Conservation (phyloP, 2,797 vertebrate species). For the Mus spretus region DNA sequence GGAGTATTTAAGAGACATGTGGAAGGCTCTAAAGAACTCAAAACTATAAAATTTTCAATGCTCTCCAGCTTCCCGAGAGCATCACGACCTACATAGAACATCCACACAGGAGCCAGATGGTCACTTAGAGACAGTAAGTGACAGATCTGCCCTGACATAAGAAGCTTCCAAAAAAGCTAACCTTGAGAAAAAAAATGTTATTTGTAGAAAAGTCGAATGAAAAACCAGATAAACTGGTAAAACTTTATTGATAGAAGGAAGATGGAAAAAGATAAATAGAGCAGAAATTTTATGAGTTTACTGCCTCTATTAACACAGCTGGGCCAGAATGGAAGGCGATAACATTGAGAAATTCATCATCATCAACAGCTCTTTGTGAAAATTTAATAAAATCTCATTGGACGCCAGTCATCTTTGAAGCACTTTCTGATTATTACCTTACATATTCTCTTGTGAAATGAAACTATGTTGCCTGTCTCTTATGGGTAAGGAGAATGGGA, state of each 20-base stretch:
- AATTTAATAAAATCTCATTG: constrained; percentile 32
- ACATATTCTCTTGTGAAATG: neutral
- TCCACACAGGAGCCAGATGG: neutral
- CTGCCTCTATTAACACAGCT: neutral
- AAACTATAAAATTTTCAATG: constrained; percentile 11
- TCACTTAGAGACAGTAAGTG: neutral
- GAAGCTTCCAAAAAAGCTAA: neutral
- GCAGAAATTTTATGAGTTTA: neutral
- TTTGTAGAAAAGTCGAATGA: neutral
- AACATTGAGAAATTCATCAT: neutral
- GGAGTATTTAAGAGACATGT: neutral
- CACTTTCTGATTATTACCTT: neutral
- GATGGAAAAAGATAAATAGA: neutral
- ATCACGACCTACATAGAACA: neutral
- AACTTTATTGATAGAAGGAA: constrained; percentile 32
- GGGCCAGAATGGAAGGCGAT: neutral
- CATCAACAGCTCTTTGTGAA: neutral
- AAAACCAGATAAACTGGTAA: neutral
- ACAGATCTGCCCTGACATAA: neutral
- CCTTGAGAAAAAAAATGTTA: neutral
- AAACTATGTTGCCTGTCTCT: neutral
- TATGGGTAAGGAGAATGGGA: neutral
- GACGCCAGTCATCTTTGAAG: neutral
- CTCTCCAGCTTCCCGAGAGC: neutral
- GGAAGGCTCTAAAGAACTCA: constrained; percentile 4